Conservation (phyloP, 1,140 invertebrate genomes). For the Hylaeus anthracinus region DNA sequence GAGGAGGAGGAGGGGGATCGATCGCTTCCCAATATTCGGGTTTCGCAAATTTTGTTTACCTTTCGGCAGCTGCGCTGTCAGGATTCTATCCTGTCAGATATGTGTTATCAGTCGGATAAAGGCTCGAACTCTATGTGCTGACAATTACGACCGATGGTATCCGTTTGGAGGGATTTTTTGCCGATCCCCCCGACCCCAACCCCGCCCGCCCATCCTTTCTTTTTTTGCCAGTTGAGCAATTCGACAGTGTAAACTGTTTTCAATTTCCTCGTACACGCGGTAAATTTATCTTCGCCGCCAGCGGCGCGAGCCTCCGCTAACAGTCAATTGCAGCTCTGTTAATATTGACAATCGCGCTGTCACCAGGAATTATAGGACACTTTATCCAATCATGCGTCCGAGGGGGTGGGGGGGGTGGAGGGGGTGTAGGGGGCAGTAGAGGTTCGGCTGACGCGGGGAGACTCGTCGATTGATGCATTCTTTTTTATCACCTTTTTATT, state of each 20-base stretch:
- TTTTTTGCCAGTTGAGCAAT: background rate
- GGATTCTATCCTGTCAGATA: constrained; percentile 31
- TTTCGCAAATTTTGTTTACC: constrained; percentile 43
- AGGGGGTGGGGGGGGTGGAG: no score
- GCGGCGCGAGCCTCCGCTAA: constrained; percentile 8
- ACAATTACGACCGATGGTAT: constrained; percentile 44
- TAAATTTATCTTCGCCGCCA: constrained; percentile 31
- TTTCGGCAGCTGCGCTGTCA: constrained; percentile 33
- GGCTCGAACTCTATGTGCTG: constrained; percentile 6
- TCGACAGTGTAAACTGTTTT: constrained; percentile 42
- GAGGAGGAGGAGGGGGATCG: background rate
- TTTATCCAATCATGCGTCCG: background rate
- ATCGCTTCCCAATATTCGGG: constrained; percentile 29
- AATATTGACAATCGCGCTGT: constrained; percentile 38
- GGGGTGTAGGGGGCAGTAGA: no score
- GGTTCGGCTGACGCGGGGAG: background rate
- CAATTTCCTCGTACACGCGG: constrained; percentile 18
- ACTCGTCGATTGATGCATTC: background rate
- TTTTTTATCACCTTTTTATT: background rate
- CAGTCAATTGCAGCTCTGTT: constrained; percentile 36
- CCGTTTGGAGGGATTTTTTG: background rate
- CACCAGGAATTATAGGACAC: constrained; percentile 14
- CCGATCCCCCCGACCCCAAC: no score
- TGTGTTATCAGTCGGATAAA: constrained; percentile 40
- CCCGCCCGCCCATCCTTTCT: background rate